phyloP scores from a whole-genome alignment of 2,113 vertebrate genomes.

The Trochalopteron elliotii region DNA sequence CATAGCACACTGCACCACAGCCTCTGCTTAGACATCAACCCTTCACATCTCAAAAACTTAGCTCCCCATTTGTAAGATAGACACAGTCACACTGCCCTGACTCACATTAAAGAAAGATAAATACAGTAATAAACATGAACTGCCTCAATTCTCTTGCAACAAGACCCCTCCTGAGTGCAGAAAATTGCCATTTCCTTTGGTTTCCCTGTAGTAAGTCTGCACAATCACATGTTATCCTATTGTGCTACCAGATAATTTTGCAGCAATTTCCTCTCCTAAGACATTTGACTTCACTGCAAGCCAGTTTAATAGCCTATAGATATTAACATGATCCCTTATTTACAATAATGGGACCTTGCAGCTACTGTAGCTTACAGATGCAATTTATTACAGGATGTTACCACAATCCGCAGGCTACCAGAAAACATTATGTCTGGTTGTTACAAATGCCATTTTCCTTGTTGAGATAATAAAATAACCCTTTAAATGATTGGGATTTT shows the following conservation, averaged over 20 bases:
- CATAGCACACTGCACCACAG: not conserved
- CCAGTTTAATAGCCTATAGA: constrained; percentile 64
- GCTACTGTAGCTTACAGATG: constrained; percentile 49
- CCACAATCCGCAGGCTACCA: constrained; percentile 47
- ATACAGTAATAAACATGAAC: constrained; percentile 27
- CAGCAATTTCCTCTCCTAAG: constrained; percentile 57
- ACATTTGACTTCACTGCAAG: constrained; percentile 56
- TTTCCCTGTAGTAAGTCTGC: constrained; percentile 13
- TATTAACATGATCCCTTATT: constrained; percentile 67
- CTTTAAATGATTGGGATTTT: constrained; percentile 43
- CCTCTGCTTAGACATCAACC: not conserved
- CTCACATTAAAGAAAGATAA: constrained; percentile 8
- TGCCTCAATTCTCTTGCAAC: constrained; percentile 6
- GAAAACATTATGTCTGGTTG: constrained; percentile 44
- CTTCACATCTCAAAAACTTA: not conserved
- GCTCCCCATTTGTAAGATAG: not conserved
- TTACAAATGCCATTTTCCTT: constrained; percentile 57
- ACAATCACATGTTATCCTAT: constrained; percentile 31
- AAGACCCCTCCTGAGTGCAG: constrained; percentile 32
- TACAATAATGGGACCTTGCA: constrained; percentile 58
- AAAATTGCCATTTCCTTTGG: constrained; percentile 58
- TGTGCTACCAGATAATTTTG: constrained; percentile 54
- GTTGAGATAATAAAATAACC: constrained; percentile 64
- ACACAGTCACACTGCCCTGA: not conserved
- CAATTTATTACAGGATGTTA: constrained; percentile 70